phyloP scores from a whole-genome alignment of 2,888 invertebrate species.

The Clistopyga incitator region DNA sequence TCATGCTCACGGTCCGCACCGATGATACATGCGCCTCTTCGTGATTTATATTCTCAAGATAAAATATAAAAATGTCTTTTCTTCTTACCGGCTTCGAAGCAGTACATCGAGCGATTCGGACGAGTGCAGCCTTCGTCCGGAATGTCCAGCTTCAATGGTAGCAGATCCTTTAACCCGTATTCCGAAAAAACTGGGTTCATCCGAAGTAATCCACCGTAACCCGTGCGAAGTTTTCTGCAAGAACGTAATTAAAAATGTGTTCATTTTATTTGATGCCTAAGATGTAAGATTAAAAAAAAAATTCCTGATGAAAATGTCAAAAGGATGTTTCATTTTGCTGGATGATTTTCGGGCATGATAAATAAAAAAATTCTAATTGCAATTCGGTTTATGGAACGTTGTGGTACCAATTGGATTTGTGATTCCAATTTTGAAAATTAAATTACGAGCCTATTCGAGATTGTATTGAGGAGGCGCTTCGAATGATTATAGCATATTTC shows the following conservation, averaged over 20 bases:
- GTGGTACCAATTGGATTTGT: not conserved
- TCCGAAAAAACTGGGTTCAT: slow-evolving; percentile 96
- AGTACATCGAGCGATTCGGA: slow-evolving; percentile 95
- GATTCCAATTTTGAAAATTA: not conserved
- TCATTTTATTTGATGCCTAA: not conserved
- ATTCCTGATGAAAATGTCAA: not conserved
- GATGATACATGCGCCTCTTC: not conserved
- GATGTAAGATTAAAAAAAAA: no score
- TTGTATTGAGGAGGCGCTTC: not conserved
- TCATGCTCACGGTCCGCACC: not conserved
- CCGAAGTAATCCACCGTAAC: slow-evolving; percentile 92
- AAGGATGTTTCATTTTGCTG: no score
- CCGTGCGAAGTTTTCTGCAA: slow-evolving; percentile 91
- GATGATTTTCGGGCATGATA: no score
- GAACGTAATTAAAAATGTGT: not conserved
- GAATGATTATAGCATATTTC: not conserved
- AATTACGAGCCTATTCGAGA: slow-evolving; percentile 2
- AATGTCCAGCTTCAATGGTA: slow-evolving; percentile 94
- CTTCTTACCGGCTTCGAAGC: slow-evolving; percentile 93
- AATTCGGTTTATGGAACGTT: no score
- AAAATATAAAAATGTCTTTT: slow-evolving; percentile 10
- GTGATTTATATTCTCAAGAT: not conserved
- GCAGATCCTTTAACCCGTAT: slow-evolving; percentile 93
- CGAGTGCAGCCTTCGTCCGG: slow-evolving; percentile 97
- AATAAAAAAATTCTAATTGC: no score